Percentiles rank a stretch among this genome's conserved stretches.
These are phyloP conservation scores for Cathartes aura DNA, from an alignment of 2,113 vertebrate species.

Conservation along the genomic window DNA sequence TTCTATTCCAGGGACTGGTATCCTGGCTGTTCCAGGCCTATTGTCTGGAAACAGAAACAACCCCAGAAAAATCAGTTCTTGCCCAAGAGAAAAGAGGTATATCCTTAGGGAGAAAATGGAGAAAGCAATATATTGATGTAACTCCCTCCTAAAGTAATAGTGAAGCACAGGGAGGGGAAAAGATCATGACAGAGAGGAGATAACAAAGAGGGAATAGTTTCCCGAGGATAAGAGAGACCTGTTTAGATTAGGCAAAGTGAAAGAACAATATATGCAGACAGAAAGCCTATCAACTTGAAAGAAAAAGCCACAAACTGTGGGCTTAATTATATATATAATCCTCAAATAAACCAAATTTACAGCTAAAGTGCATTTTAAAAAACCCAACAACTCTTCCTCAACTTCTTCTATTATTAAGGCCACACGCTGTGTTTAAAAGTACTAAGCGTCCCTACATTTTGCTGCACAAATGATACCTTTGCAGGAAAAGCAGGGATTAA, in stretches of 20 bases:
- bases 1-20: background rate
- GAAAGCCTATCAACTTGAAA: background rate
- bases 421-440: background rate
- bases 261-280: background rate
- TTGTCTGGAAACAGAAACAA: background rate
- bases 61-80: background rate
- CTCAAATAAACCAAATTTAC: background rate
- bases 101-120: background rate
- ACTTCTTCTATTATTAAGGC: background rate
- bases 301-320: background rate
- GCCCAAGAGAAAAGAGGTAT: background rate
- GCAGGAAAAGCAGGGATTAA: background rate
- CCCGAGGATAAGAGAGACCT: background rate
- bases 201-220: background rate
- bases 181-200: background rate
- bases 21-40: background rate
- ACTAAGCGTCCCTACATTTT: background rate
- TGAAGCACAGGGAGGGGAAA: background rate
- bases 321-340: background rate
- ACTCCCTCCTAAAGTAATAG: background rate
- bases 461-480: background rate
- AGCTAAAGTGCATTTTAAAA: background rate
- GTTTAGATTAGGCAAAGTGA: background rate
- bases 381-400: background rate
- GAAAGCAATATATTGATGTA: background rate